These are phyloP conservation scores for Cheilosia vernalis DNA, from an alignment of 2,888 invertebrate species.

Conservation along the genomic window DNA sequence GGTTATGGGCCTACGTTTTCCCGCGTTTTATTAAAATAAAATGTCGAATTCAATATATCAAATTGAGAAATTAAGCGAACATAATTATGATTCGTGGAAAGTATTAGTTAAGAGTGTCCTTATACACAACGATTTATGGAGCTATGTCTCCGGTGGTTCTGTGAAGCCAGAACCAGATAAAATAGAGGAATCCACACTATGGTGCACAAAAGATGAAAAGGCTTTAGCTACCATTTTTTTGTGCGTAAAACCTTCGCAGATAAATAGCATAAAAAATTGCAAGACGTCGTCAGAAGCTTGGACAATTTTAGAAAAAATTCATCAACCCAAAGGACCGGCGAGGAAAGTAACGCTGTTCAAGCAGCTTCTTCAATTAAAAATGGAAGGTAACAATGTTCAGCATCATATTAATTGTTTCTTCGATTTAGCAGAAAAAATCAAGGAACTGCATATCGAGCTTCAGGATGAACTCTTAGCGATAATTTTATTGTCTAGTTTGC, in stretches of 20 bases:
- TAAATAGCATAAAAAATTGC: neutral
- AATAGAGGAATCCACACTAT: neutral
- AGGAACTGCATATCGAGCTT: conserved; percentile 9
- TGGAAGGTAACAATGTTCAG: no score
- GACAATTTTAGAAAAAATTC: conserved; percentile 6
- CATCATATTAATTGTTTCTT: no score
- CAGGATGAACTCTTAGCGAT: conserved; percentile 43
- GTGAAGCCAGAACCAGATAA: neutral
- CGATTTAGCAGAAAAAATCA: no score
- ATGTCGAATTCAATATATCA: conserved; percentile 19
- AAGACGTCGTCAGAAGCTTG: neutral
- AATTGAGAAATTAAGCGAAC: conserved; percentile 18
- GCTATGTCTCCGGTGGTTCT: neutral
- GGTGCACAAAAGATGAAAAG: conserved; percentile 12
- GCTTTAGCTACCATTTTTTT: conserved; percentile 6
- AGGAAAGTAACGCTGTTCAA: conserved; percentile 36
- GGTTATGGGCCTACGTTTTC: conserved; percentile 15
- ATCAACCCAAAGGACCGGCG: conserved; percentile 27
- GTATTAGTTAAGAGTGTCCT: conserved; percentile 14
- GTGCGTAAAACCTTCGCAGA: neutral
- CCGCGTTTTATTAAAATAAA: neutral
- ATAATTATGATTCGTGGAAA: conserved; percentile 25
- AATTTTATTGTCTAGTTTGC: conserved; percentile 5
- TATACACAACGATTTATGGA: conserved; percentile 9
- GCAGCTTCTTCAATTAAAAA: conserved; percentile 3